Base-by-base conservation (phyloP, 2,113 vertebrate genomes). In the Orthochromis indermauri region DNA sequence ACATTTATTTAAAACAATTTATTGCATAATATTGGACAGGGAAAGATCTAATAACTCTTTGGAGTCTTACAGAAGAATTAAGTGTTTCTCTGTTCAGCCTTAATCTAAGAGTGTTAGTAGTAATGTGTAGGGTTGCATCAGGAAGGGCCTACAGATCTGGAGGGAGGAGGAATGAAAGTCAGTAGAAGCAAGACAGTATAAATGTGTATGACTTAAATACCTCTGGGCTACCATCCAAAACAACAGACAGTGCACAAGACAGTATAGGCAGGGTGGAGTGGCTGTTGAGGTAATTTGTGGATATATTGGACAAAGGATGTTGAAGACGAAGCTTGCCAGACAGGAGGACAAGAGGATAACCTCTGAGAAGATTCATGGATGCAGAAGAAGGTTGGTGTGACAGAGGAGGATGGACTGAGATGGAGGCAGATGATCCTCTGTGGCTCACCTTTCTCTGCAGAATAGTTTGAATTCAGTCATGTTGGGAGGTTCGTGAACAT, bases 91-190 rank as follows among this genome's bases (percentile, higher is more conserved):
- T 68, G 33, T 68, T 68, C 35, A 68, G 35, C 35, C n/a, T 68
- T 40, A 24, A 68, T 40, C 19, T 40, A 24, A 24, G n/a, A 68
- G 11, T 68, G n/a, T 40, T 68, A 40, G 63, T 68, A 40, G 35
- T 68, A 68, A 68, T 68, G 35, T 68, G 19, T 68, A 68, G 2
- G 61, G 31, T 66, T 66, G 10, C 61, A 66, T 66, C 61, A 66
- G 31, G 17, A 66, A 37, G 61, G 31, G 31, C 31, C 61, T 66
- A 66, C 61, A 66, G 17, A 66, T 35, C 61, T 66, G 10, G 61
- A 66, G 61, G 17, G 31, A 35, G 31, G 61, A 12, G 7, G 19
- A 66, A 66, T 1, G 61, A 37, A n/a, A 66, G 33, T 66, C 61
- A 66, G 61, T 66, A 66, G 31, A 0, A 37, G 17, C 31, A 66